Percentiles rank a stretch among this genome's conserved stretches.
These are phyloP conservation scores for Pyrocoelia pectoralis DNA, from an alignment of 2,888 invertebrate species.

Conservation along the genomic window DNA sequence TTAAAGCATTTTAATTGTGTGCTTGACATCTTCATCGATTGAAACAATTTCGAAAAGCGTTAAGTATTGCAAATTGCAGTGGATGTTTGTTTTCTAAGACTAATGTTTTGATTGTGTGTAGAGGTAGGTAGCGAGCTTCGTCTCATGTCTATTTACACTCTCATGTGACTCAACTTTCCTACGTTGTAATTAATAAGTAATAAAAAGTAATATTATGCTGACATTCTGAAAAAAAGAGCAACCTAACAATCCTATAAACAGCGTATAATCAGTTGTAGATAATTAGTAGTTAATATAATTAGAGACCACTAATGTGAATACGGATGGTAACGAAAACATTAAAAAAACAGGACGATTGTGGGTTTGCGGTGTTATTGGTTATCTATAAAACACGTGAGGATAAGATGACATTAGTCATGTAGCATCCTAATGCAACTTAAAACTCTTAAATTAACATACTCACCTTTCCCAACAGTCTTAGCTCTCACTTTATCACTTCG, in stretches of 20 bases:
- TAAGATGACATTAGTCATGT: conserved; percentile 23
- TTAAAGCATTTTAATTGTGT: background rate
- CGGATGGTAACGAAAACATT: conserved; percentile 34
- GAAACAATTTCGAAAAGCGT: conserved; percentile 8
- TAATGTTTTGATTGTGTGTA: too few relatives aligned
- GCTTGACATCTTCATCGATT: conserved; percentile 12
- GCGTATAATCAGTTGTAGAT: conserved; percentile 13
- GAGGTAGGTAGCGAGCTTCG: too few relatives aligned
- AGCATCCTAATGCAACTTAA: background rate
- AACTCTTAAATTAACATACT: conserved; percentile 26
- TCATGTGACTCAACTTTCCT: too few relatives aligned
- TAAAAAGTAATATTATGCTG: too few relatives aligned
- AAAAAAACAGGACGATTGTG: conserved; percentile 42
- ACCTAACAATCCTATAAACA: conserved; percentile 13
- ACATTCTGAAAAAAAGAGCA: too few relatives aligned
- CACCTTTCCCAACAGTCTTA: conserved; percentile 53
- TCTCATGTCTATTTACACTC: too few relatives aligned
- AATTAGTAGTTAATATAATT: conserved; percentile 19
- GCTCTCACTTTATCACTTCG: conserved; percentile 53
- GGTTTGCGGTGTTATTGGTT: conserved; percentile 38
- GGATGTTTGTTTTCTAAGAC: too few relatives aligned
- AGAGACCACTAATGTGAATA: conserved; percentile 17
- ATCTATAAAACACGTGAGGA: conserved; percentile 28
- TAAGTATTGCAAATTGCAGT: conserved; percentile 3
- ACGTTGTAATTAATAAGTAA: too few relatives aligned